Percentiles rank a stretch among this genome's conserved stretches.
Conservation (phyloP, 2,797 vertebrate genomes). For the Dromococcyx pavoninus region DNA sequence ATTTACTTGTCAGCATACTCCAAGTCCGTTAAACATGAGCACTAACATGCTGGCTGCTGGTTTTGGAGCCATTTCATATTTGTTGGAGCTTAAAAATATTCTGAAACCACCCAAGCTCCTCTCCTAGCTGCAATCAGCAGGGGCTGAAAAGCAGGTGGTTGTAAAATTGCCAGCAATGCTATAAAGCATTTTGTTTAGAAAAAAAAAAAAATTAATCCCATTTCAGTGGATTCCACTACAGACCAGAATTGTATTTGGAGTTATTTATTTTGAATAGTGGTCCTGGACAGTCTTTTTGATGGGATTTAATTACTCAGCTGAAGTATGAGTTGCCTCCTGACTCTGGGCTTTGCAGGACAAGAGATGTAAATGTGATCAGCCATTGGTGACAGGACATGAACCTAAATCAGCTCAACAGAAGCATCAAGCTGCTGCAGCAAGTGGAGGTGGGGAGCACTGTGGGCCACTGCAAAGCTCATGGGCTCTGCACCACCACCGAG, state of each 20-base stretch:
- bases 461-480: neutral
- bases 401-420: neutral
- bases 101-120: neutral
- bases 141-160: neutral
- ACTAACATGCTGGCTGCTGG: neutral
- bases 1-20: neutral
- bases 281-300: neutral
- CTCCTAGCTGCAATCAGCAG: neutral
- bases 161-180: neutral
- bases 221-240: constrained; percentile 2
- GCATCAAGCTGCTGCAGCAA: neutral
- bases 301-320: constrained; percentile 50
- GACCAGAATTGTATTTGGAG: constrained; percentile 14
- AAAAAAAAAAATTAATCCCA: neutral
- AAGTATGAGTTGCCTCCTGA: neutral
- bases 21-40: neutral
- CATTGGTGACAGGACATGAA: neutral
- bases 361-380: neutral
- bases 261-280: constrained; percentile 44
- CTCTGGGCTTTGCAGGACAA: neutral
- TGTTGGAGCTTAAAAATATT: neutral
- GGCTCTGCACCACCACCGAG: neutral
- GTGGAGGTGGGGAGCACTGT: accelerated
- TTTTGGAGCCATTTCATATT: neutral
- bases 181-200: neutral